Base-by-base conservation (phyloP, 1,140 invertebrate species). In the Mya arenaria region DNA sequence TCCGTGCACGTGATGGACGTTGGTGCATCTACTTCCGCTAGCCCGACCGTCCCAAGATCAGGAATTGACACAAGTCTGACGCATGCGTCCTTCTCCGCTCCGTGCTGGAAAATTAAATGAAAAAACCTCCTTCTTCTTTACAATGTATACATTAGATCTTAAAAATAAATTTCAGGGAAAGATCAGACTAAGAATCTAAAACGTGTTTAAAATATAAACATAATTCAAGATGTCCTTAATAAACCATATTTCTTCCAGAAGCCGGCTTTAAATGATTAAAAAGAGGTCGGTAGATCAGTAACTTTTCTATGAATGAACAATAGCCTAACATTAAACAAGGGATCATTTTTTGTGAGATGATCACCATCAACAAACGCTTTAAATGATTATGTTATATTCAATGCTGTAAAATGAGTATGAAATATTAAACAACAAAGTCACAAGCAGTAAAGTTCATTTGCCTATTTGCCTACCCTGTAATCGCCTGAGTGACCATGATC, bases 401-500 rank as follows among this genome's bases (percentile, higher is more conserved):
- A 10, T 60, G 56, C 8, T 19, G 10, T 13, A 10, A 25, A 13
- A 10, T 13, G 15, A 60, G 8, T 19, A 25, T 60, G 23, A 10
- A 10, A 25, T 25, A 60, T 13, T 25, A 25, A 10, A 60, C 23
- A 19, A 13, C 8, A 25, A 13, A 60, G 28, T 10, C 28, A 41
- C 23, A 37, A 44, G 15, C 30, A 30, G 34, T 30, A 30, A 28
- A n/a, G 25, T 1, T 28, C 32, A n/a, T 52, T 52, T 5, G 5
- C 32, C n/a, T 5, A 37, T 36, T 10, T 5, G 41, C 39, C 4
- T 60, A 80, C 77, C 17, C 62, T 66, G 34, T 80, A 80, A 10
- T 32, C 48, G 19, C 77, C 77, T 3, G 52, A 28, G 41, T 80
- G 77, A 0, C 77, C 77, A 71, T 80, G 77, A 32, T 80, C 77